Evolutionary conservation across 2,113 vertebrate species (phyloP), one percentile per base, ranked within the genome.

Genomic region (Pantherophis guttatus): DNA sequence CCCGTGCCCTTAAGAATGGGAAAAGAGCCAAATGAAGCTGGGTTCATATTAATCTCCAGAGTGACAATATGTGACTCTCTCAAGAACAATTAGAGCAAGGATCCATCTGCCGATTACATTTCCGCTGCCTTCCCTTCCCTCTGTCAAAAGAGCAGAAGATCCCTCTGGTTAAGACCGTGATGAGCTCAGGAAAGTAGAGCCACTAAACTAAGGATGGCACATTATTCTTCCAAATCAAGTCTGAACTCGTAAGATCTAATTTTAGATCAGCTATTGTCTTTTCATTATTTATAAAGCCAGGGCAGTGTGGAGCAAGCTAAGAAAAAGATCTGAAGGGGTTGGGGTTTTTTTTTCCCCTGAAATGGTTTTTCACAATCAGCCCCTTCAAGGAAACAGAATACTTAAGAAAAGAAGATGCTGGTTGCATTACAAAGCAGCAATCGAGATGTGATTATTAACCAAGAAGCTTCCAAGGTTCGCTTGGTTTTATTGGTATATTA

Each of bases 261-360:
- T 95, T 95, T 94, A 95, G 55, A 33, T 0, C 88, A 75, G 48
- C 50, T 1, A 48, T n/a, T 75, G 91, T 90, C 2, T 88, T 70
- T 95, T 95, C 75, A 94, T 91, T 96, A 96, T 97, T 96, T 95
- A 95, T 94, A 87, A 95, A 87, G 39, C 4, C 94, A 11, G 3
- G 88, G 75, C 59, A 91, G 94, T 94, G 90, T 62, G 93, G 59
- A 55, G 10, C 92, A 94, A 94, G 93, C 44, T 90, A 85, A 92
- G 15, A 95, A 23, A 94, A 95, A 91, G 26, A 93, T 23, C 88
- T 2, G 93, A 65, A 94, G 53, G 89, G 75, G 87, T 92, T 57
- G 3, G 3, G 3, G 3, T 44, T 92, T 8, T 9, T 9, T 10
- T 10, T 91, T 52, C n/a, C 9, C 92, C 57, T n/a, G 10, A 53